A percentile compares a stretch with the other conserved stretches of the same genome.
Evolutionary conservation across 2,888 invertebrate species (phyloP).

Genomic region (Lottia gigantea): DNA sequence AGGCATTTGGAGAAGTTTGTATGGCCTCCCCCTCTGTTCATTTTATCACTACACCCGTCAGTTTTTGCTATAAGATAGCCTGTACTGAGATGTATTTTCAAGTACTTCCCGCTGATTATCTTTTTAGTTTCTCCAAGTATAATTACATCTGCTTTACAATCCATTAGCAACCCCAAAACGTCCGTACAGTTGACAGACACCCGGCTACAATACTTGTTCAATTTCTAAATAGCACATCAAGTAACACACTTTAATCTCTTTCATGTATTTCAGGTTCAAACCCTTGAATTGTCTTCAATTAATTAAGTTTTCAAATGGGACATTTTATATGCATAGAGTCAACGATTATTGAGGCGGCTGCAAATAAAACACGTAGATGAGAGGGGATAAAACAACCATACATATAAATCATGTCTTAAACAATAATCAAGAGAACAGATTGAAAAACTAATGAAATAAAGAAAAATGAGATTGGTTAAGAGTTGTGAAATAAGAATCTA

Average conservation of each 20-base stretch:
- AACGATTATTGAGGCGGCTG: no score
- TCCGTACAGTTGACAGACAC: neutral
- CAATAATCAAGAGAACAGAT: no score
- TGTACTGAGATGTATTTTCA: conserved; percentile 9
- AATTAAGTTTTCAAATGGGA: conserved; percentile 1
- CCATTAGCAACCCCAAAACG: conserved; percentile 6
- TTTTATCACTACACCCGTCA: neutral
- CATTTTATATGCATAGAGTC: neutral
- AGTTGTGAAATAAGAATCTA: no score
- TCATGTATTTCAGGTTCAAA: conserved; percentile 1
- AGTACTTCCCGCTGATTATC: conserved; percentile 18
- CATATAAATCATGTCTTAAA: no score
- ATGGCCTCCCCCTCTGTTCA: conserved; percentile 1
- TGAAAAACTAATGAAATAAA: no score
- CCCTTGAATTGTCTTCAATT: neutral
- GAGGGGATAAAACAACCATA: no score
- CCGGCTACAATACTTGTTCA: neutral
- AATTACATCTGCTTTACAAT: conserved; percentile 11
- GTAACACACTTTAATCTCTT: conserved; percentile 1
- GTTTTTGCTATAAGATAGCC: conserved; percentile 5
- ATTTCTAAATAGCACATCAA: neutral
- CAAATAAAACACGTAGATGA: no score
- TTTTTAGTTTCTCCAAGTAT: conserved; percentile 6
- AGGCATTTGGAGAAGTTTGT: conserved; percentile 16
- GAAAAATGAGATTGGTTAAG: no score